Base-by-base conservation (phyloP, 2,113 vertebrate species). In the Nansenia antarctica region DNA sequence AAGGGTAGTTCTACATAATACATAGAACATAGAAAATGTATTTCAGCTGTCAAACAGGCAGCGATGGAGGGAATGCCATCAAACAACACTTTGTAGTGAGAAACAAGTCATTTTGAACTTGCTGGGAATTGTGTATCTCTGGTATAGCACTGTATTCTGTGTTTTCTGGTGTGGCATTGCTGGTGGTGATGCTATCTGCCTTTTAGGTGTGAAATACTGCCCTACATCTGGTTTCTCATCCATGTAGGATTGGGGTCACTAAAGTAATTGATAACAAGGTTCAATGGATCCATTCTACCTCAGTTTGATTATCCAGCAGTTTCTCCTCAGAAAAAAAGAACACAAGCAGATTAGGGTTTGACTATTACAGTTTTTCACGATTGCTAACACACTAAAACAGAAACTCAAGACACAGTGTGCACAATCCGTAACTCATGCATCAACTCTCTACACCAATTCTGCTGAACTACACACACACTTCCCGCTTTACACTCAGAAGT, bases 181-280 rank as follows among this genome's bases (percentile, higher is more conserved):
- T 54, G 52, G 20, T 22, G 24, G 22, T 49, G 26, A 9, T 0
- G 37, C 12, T 12, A 5, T 69, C 8, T 69, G 49, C 22, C 68
- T 70, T 73, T 30, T 31, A 5, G 53, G 26, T 39, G 39, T 39
- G 39, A 64, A 77, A 35, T 59, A 66, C 58, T 81, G 31, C n/a
- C 26, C 30, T 61, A 57, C 65, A 67, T 74, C 57, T 65, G 47
- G 9, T 52, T 29, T 73, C 58, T 65, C 47, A 67, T 57, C 53
- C 58, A 57, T 26, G 31, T 67, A 57, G 66, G 62, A 67, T 26
- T 65, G 69, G 24, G 79, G 35, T 72, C 42, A 53, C 63, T 58
- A 69, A 82, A 80, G 67, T 68, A 73, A 83, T 81, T 83, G 76
- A 84, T 76, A 65, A 79, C 35, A 78, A 69, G 69, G 62, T 52